Evolutionary conservation across 64 coral and sea anemone genomes (phyloP), one percentile per base, ranked within the genome.

Genomic region (Porites lutea): DNA sequence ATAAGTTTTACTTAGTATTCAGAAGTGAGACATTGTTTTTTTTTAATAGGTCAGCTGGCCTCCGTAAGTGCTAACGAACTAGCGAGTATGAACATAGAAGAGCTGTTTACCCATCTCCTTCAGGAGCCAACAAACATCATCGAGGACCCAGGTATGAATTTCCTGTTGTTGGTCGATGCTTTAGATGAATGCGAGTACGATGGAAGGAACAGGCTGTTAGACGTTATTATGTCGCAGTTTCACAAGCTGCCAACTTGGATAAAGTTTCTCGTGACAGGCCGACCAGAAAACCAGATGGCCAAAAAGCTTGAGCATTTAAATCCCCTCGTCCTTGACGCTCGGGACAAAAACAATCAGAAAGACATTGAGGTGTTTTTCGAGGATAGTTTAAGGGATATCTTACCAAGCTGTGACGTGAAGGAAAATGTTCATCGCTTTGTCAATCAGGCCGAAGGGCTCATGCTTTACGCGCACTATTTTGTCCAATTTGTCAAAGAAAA

Each of bases 191-290:
- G 90, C 37, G 94, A 91, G 13, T 59, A 72, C 15, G 49, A 87
- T 43, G 82, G 62, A 14, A 84, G 73, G 62, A 82, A 71, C 54
- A 83, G 74, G 44, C 43, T 96, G 20, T 18, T 89, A 1, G 79
- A 92, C 13, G 58, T 96, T 16, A 92, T 96, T 66, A 74, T 79
- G 4, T 60, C 67, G 23, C 78, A 89, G 52, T 92, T 96, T 16
- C 90, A 88, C 66, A 88, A 75, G 22, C 60, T 92, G 37, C 94
- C 94, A 3, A 48, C 51, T 6, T 96, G 94, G 89, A 88, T 96
- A 14, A 96, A 96, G 63, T 82, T 92, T 45, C 69, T 96, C 15
- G 78, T 96, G 47, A 96, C 94, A 2, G 91, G 89, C 62, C 68
- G 94, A 62, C 84, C 90, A 77, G 89, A 82, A 55, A 75, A 82